Evolutionary conservation across 2,797 vertebrate species (phyloP).

Genomic region (Macropus fuliginosus): DNA sequence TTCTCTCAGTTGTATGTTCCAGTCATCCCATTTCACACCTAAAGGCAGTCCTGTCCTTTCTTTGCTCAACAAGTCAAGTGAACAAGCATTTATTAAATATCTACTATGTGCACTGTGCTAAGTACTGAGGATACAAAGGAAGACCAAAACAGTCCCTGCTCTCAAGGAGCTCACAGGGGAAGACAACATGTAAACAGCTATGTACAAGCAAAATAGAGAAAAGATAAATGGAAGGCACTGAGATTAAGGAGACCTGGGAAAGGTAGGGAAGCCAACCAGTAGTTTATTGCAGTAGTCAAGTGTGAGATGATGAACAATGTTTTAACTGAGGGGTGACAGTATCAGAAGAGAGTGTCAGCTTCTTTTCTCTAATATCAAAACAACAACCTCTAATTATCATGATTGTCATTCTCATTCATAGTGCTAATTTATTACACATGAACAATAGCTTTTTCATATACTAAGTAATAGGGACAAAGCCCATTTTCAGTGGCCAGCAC

Average conservation of each 20-base stretch:
- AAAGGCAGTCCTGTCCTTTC: background rate
- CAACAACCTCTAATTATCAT: background rate
- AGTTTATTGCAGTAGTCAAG: background rate
- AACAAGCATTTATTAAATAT: background rate
- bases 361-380: background rate
- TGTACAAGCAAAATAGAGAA: background rate
- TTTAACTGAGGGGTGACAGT: background rate
- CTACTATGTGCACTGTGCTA: background rate
- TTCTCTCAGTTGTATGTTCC: background rate
- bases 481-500: conserved; percentile 4
- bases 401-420: background rate
- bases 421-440: background rate
- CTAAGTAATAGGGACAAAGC: conserved; percentile 38
- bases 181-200: background rate
- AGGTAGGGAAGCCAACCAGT: background rate
- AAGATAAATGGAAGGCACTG: background rate
- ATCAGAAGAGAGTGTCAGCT: background rate
- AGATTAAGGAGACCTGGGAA: background rate
- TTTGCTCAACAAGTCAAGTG: background rate
- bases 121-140: background rate
- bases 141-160: background rate
- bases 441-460: conserved; percentile 13
- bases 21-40: background rate
- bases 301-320: background rate
- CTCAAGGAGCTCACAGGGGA: background rate